phyloP scores from a whole-genome alignment of 2,113 vertebrate species.

The Eonycteris spelaea region DNA sequence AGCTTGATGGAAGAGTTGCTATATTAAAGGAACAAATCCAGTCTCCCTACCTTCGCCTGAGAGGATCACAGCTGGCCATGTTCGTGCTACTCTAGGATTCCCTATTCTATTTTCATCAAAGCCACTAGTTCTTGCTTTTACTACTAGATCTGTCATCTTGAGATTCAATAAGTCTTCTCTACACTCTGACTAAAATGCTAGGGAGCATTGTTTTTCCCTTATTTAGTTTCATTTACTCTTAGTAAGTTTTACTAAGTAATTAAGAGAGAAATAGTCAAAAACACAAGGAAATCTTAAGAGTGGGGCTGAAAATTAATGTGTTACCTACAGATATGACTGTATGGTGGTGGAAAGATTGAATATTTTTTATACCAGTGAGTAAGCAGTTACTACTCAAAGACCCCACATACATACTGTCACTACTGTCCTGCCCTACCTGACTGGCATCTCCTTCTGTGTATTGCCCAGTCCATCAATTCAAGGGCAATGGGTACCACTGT shows the following conservation, averaged over 20 bases:
- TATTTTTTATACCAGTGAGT: neutral
- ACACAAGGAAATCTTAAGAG: neutral
- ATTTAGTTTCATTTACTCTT: neutral
- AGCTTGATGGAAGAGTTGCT: neutral
- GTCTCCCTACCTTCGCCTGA: neutral
- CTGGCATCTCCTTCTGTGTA: neutral
- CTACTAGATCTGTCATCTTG: neutral
- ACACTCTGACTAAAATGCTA: neutral
- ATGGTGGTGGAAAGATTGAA: neutral
- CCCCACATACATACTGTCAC: neutral
- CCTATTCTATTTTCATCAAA: neutral
- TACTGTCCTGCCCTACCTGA: neutral
- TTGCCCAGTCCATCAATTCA: neutral
- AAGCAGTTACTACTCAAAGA: neutral
- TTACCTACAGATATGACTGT: neutral
- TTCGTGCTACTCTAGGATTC: neutral
- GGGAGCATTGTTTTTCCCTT: neutral
- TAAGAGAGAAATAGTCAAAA: conserved; percentile 24
- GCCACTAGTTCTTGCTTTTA: neutral
- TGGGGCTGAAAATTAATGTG: neutral
- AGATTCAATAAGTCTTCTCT: neutral
- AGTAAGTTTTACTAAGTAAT: conserved; percentile 47
- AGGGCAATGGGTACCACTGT: neutral
- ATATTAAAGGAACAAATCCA: neutral
- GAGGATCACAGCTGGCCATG: neutral